These are phyloP conservation scores for Onychomys arenicola DNA, from an alignment of 2,797 vertebrate genomes.

Conservation along the genomic window DNA sequence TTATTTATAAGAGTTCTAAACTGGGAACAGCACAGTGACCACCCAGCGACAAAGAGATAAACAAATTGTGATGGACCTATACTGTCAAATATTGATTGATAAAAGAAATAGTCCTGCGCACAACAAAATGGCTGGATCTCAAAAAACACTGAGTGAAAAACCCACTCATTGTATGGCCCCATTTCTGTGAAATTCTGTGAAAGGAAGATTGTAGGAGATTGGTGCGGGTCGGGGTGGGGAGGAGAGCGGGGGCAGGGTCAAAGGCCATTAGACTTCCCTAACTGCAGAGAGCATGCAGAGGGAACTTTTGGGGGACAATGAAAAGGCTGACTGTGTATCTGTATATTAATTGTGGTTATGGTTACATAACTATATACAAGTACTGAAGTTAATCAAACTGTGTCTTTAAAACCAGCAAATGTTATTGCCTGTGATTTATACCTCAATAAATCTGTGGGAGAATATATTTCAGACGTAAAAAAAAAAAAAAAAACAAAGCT, in stretches of 20 bases:
- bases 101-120: background rate
- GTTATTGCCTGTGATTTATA: conserved; percentile 14
- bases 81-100: background rate
- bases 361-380: background rate
- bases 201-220: background rate
- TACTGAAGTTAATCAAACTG: conserved; percentile 11
- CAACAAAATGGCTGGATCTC: background rate
- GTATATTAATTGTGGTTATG: background rate
- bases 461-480: conserved; percentile 40
- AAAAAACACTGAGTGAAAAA: background rate
- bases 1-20: background rate
- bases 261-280: background rate
- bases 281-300: background rate
- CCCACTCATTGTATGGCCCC: background rate
- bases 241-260: background rate
- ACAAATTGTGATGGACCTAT: background rate
- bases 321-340: background rate
- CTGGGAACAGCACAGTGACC: background rate
- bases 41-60: background rate
- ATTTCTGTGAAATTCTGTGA: background rate
- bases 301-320: background rate
- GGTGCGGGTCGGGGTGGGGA: background rate
- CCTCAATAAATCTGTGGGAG: conserved; percentile 22
- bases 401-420: conserved; percentile 15
- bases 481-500: background rate